These are phyloP conservation scores for Salarias fasciatus DNA, from an alignment of 2,797 vertebrate species.

Conservation along the genomic window DNA sequence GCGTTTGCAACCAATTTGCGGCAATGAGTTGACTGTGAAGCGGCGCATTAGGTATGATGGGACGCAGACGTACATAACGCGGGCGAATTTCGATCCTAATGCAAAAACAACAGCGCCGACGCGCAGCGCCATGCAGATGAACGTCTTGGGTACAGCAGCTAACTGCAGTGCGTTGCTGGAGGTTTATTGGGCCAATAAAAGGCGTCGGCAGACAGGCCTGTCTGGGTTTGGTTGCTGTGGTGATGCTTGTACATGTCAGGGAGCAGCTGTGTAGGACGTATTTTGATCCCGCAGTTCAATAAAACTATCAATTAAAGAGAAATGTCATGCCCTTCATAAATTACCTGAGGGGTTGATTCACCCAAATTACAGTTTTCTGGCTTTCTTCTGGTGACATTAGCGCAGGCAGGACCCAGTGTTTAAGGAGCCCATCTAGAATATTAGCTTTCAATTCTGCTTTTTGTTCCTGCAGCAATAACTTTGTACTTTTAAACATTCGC, in stretches of 20 bases:
- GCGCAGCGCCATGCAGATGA: constrained; percentile 29
- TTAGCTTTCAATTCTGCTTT: no score
- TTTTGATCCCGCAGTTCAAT: constrained; percentile 19
- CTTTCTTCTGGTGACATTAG: background rate
- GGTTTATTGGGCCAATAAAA: constrained; percentile 68
- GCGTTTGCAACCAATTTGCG: constrained; percentile 39
- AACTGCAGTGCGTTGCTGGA: constrained; percentile 36
- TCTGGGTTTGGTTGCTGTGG: constrained; percentile 67
- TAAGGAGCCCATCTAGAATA: no score
- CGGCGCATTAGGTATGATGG: constrained; percentile 46
- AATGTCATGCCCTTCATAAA: constrained; percentile 9
- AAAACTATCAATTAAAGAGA: background rate
- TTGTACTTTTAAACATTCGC: no score
- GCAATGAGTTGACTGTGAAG: constrained; percentile 36
- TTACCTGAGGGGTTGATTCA: background rate
- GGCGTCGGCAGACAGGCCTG: constrained; percentile 35
- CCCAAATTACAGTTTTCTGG: background rate
- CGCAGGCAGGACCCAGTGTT: no score
- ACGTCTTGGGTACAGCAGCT: constrained; percentile 49
- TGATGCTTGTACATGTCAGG: constrained; percentile 39
- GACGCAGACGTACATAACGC: constrained; percentile 42
- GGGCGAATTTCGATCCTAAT: constrained; percentile 28
- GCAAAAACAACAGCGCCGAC: constrained; percentile 26
- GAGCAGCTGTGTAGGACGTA: constrained; percentile 1
- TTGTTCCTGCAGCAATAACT: no score